Percentiles rank a stretch among this genome's conserved stretches.
Conservation (phyloP, 2,113 vertebrate genomes). For the Gasterosteus nipponicus region DNA sequence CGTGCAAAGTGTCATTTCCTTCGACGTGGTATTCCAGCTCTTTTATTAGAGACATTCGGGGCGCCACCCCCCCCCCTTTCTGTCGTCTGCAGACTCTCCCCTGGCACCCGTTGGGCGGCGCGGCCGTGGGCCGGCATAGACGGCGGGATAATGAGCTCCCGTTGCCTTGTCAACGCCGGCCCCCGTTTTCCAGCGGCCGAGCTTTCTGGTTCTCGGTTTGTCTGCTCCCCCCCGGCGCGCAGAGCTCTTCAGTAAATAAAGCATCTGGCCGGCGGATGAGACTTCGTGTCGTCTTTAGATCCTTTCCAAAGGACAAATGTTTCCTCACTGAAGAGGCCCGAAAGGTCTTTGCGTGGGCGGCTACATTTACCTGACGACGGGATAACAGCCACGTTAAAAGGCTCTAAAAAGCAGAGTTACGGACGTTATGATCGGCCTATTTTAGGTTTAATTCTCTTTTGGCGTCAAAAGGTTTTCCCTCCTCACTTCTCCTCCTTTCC, state of each 20-base stretch:
- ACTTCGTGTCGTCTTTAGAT: constrained; percentile 61
- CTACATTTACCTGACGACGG: neutral
- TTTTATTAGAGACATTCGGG: constrained; percentile 41
- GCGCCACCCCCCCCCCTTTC: constrained; percentile 61
- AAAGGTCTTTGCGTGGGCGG: neutral
- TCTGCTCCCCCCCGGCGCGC: constrained; percentile 30
- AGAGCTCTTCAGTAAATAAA: constrained; percentile 63
- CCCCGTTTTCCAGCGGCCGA: constrained; percentile 16
- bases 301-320: neutral
- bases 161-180: constrained; percentile 75
- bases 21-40: constrained; percentile 49
- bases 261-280: constrained; percentile 33
- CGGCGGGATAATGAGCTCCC: constrained; percentile 74
- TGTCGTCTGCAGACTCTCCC: constrained; percentile 60
- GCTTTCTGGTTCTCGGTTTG: constrained; percentile 41
- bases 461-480: neutral
- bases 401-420: neutral
- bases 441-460: neutral
- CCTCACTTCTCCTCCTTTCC: too few relatives aligned
- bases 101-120: constrained; percentile 58
- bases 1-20: constrained; percentile 58
- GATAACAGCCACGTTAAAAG: neutral
- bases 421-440: neutral
- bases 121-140: constrained; percentile 74
- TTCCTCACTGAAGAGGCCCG: neutral